A percentile compares a stretch with the other conserved stretches of the same genome.
Conservation (phyloP, 2,113 vertebrate genomes). For the Porphyrio hochstetteri region DNA sequence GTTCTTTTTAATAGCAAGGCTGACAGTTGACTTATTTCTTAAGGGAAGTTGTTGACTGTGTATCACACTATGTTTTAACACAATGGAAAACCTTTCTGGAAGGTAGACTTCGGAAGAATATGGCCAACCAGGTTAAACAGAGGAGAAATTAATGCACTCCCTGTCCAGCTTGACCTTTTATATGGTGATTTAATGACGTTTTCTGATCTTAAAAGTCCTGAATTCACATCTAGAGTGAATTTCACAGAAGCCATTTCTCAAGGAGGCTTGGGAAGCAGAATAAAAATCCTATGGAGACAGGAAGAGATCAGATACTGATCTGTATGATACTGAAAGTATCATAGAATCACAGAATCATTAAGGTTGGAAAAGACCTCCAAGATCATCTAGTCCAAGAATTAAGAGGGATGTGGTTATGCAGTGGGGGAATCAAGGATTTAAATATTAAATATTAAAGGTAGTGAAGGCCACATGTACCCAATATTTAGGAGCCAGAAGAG, state of each 20-base stretch:
- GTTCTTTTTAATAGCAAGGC: not conserved
- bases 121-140: not conserved
- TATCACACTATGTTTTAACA: not conserved
- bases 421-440: not conserved
- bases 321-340: not conserved
- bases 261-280: not conserved
- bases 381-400: too few relatives aligned
- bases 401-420: not conserved
- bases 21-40: not conserved
- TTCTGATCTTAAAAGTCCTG: not conserved
- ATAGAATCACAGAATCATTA: too few relatives aligned
- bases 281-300: not conserved
- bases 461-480: not conserved
- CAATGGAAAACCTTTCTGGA: not conserved
- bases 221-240: not conserved
- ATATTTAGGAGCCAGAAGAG: not conserved
- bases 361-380: too few relatives aligned
- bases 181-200: not conserved
- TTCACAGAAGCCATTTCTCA: not conserved
- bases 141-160: not conserved
- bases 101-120: not conserved
- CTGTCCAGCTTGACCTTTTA: not conserved
- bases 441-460: not conserved
- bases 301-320: not conserved
- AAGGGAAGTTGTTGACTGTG: not conserved